Conservation (phyloP, 2,888 invertebrate genomes). For the Synergus laeviventris region DNA sequence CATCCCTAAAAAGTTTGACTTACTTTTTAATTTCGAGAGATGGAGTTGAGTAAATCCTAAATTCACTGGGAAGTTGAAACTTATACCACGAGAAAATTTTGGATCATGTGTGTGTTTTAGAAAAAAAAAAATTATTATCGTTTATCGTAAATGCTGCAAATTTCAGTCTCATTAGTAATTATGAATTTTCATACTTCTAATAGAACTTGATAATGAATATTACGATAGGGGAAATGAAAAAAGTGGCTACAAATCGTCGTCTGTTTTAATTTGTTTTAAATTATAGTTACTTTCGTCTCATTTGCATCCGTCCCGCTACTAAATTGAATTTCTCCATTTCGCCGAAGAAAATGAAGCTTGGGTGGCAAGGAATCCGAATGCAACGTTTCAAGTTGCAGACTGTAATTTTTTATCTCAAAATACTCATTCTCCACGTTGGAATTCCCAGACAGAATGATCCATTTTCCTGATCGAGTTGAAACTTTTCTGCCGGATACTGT, state of each 20-base stretch:
- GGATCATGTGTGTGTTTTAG: no score
- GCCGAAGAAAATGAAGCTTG: neutral
- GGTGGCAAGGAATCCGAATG: neutral
- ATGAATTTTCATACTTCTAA: neutral
- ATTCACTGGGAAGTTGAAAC: no score
- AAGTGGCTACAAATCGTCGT: neutral
- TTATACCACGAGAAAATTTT: no score
- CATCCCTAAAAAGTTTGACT: no score
- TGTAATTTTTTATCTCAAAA: neutral
- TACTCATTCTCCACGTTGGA: neutral
- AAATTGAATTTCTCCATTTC: neutral
- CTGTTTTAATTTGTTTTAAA: conserved; percentile 9
- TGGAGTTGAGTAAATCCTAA: no score
- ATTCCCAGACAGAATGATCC: neutral
- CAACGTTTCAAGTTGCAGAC: neutral
- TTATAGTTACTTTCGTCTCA: neutral
- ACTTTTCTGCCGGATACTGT: neutral
- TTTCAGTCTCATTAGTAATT: no score
- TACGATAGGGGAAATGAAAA: neutral
- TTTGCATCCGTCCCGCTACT: neutral
- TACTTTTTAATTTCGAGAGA: no score
- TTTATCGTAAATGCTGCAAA: no score
- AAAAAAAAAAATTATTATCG: no score
- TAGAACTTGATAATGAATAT: neutral
- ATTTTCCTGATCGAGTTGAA: neutral